Conservation (phyloP, 1,140 invertebrate species). For the Hylaeus volcanicus region DNA sequence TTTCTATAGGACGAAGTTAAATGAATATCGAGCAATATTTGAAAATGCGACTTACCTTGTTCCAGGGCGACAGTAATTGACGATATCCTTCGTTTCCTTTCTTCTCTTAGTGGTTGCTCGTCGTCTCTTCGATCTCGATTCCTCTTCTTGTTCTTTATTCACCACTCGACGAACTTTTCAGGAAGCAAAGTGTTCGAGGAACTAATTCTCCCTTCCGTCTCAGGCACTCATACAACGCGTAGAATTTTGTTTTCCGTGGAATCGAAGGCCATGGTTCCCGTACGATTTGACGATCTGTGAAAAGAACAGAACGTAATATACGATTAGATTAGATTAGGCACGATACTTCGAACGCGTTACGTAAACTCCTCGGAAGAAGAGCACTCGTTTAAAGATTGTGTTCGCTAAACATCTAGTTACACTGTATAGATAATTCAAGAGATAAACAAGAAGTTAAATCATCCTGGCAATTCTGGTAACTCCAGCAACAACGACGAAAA, state of each 20-base stretch:
- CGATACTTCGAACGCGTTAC: not conserved
- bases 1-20: no score
- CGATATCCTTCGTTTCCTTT: constrained; percentile 40
- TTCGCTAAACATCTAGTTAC: not conserved
- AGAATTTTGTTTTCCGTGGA: constrained; percentile 27
- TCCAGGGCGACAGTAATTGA: constrained; percentile 47
- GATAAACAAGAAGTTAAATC: no score
- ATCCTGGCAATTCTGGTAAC: not conserved
- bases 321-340: constrained; percentile 58
- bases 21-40: not conserved
- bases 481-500: no score
- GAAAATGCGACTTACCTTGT: constrained; percentile 43
- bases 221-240: constrained; percentile 22
- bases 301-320: constrained; percentile 4
- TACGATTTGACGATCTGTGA: constrained; percentile 45
- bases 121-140: constrained; percentile 18
- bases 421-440: no score
- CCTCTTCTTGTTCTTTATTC: constrained; percentile 39
- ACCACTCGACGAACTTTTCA: constrained; percentile 24
- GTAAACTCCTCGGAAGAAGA: not conserved
- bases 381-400: not conserved
- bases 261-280: constrained; percentile 40
- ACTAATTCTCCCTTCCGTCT: constrained; percentile 1
- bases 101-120: constrained; percentile 41
- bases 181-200: constrained; percentile 21